phyloP scores from a whole-genome alignment of 2,797 vertebrate species.

The Enteromius paludinosus region DNA sequence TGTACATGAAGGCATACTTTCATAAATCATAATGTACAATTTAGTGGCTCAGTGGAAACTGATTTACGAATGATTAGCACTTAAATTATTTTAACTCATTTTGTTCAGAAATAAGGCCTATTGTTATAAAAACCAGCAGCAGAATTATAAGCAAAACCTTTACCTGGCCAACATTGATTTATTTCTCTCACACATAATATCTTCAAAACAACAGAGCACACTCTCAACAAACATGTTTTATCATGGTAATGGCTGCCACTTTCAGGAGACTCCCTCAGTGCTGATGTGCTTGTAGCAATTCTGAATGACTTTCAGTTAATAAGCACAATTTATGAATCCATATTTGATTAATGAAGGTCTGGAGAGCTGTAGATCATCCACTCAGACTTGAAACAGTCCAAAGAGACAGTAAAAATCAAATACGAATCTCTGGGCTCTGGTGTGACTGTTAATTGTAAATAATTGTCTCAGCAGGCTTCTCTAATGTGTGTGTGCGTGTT shows the following conservation, averaged over 20 bases:
- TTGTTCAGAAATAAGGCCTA: neutral
- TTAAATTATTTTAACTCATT: neutral
- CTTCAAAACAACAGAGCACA: constrained; percentile 17
- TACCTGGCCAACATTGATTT: neutral
- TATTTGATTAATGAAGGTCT: constrained; percentile 83
- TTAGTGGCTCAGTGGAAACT: neutral
- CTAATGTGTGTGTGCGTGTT: constrained; percentile 22
- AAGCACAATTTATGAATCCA: constrained; percentile 82
- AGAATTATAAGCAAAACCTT: neutral
- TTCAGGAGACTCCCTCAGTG: constrained; percentile 80
- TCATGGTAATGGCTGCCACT: constrained; percentile 64
- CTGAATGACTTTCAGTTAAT: constrained; percentile 82
- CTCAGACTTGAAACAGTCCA: constrained; percentile 42
- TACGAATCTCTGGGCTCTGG: constrained; percentile 55
- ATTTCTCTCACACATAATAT: neutral
- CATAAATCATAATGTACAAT: neutral
- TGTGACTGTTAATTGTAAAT: constrained; percentile 66
- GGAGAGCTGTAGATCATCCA: constrained; percentile 44
- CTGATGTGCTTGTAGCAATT: constrained; percentile 73
- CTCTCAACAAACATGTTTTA: constrained; percentile 35
- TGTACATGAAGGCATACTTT: neutral
- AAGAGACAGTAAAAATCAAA: constrained; percentile 37
- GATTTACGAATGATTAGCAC: neutral
- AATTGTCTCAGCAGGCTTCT: constrained; percentile 61
- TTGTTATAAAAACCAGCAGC: neutral